These are phyloP conservation scores for Taeniopygia guttata DNA, from an alignment of 2,797 vertebrate genomes.

Conservation along the genomic window DNA sequence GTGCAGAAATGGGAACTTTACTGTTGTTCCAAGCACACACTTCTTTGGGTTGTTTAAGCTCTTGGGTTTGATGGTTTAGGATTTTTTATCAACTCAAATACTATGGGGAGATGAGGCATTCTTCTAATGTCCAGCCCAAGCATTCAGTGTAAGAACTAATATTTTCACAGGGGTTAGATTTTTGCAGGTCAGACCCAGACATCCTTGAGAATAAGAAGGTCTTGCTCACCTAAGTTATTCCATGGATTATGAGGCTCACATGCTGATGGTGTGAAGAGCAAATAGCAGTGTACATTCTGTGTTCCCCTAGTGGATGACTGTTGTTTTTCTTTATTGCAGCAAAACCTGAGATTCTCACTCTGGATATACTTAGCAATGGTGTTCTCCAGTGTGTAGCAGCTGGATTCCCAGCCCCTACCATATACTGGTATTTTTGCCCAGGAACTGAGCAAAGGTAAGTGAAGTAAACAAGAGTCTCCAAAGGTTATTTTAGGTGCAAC, in stretches of 20 bases:
- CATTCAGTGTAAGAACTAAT: neutral
- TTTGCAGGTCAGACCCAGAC: neutral
- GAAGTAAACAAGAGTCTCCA: neutral
- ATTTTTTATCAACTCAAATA: neutral
- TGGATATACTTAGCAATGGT: conserved; percentile 85
- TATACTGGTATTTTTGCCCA: conserved; percentile 94
- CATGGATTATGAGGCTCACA: rapidly evolving
- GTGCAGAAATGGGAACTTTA: neutral
- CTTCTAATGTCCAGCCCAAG: neutral
- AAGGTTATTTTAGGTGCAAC: neutral
- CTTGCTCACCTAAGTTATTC: neutral
- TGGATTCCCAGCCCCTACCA: conserved; percentile 90
- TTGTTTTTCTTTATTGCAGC: conserved; percentile 73
- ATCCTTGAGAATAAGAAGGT: neutral
- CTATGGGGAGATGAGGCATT: neutral
- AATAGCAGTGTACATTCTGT: neutral
- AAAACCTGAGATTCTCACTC: conserved; percentile 89
- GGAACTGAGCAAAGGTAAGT: conserved; percentile 88
- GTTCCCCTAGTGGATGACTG: neutral
- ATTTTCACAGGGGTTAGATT: neutral
- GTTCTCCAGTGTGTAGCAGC: conserved; percentile 90
- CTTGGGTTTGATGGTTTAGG: neutral
- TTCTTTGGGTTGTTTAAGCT: neutral
- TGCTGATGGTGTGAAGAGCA: neutral
- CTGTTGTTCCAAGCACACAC: neutral